Base-by-base conservation (phyloP, 2,797 vertebrate species). In the Cynodonichthys magdalenae region DNA sequence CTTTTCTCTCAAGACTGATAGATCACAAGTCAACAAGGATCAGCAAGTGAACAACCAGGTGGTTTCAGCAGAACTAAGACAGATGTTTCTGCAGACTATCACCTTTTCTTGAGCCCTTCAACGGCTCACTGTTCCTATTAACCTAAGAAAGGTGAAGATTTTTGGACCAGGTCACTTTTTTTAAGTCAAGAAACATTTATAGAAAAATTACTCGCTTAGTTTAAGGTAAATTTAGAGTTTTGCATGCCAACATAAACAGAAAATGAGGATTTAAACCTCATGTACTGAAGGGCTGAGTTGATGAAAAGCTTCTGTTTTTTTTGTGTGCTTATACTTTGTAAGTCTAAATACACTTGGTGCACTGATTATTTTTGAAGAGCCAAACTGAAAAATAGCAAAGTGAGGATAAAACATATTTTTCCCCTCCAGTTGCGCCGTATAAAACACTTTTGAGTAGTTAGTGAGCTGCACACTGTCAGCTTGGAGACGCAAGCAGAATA, bases 1-100 rank as follows among this genome's bases (percentile, higher is more conserved):
- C 42, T 60, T 42, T 45, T 69, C 70, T 63, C 53, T 63, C 58
- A 53, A 28, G 50, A 34, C 36, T 34, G 31, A 69, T 49, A 7
- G 12, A 19, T 54, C 31, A 44, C 44, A 19, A 15, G 11, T 19
- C 14, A 12, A 17, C 52, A 61, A 56, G 51, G 67, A 19, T 4
- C 45, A 66, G 28, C n/a, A 36, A 63, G 44, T 29, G 28, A 54
- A 48, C 34, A 51, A 53, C 19, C 51, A 36, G 15, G 44, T 29
- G 58, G 15, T 41, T 53, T 44, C 45, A 66, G 46, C 11, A 18
- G 17, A 29, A 44, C 51, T 18, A 47, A 53, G 14, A 46, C 18
- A 20, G 29, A 19, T 51, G 34, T 51, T 27, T 39, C 29, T 20
- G 24, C 15, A 50, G 48, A 28, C 24, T 1, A 15, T 28, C 39